A percentile compares a stretch with the other conserved stretches of the same genome.
These are phyloP conservation scores for Monoplex corrugatus DNA, from an alignment of 2,888 invertebrate genomes.

Conservation along the genomic window DNA sequence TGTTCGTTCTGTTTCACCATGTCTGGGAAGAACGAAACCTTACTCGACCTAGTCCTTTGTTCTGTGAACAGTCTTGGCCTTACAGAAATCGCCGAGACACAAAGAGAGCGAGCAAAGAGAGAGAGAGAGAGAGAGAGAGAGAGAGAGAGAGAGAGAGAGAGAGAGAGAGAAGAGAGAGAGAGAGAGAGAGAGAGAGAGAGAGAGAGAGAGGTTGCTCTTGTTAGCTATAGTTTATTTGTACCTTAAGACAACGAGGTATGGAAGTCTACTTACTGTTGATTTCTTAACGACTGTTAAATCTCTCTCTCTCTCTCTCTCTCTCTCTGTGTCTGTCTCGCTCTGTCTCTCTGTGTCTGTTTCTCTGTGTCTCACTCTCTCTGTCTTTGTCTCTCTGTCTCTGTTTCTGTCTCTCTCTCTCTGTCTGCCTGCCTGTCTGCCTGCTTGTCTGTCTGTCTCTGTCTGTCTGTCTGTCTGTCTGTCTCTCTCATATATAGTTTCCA, in stretches of 20 bases:
- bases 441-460: not conserved
- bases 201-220: not conserved
- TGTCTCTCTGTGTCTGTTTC: not conserved
- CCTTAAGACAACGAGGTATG: too few species aligned
- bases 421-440: not conserved
- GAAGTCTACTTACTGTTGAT: too few species aligned
- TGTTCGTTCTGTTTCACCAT: too few species aligned
- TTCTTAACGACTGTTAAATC: not conserved
- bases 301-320: not conserved
- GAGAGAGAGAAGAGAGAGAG: not conserved
- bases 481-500: not conserved
- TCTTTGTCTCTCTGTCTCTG: not conserved
- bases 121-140: not conserved
- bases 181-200: not conserved
- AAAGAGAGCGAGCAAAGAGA: too few species aligned
- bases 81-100: too few species aligned
- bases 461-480: not conserved
- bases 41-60: too few species aligned
- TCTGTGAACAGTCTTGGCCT: too few species aligned
- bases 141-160: conserved; percentile 28
- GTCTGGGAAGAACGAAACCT: too few species aligned
- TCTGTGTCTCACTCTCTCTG: not conserved
- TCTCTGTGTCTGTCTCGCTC: not conserved
- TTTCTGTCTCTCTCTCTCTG: not conserved
- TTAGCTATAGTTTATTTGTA: too few species aligned